Evolutionary conservation across 2,797 vertebrate genomes (phyloP).

Genomic region (Clarias pachynema): DNA sequence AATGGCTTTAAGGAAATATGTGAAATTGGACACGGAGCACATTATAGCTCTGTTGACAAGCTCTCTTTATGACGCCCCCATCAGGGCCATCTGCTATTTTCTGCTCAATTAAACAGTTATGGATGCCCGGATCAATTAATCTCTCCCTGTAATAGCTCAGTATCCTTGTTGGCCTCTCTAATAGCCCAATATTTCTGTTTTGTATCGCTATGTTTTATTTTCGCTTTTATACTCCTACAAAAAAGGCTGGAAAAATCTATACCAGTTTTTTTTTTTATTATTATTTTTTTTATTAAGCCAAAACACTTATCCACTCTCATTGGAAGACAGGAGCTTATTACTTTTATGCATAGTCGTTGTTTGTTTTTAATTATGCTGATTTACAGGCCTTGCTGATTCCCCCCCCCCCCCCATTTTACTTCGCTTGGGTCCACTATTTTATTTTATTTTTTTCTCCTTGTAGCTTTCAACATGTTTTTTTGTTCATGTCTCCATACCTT

Average conservation of each 20-base stretch:
- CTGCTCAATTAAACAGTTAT: constrained; percentile 83
- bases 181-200: constrained; percentile 79
- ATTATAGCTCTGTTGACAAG: constrained; percentile 77
- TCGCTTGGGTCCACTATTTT: no score
- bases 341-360: not conserved
- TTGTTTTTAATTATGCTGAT: constrained; percentile 16
- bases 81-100: constrained; percentile 85
- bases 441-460: no score
- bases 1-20: constrained; percentile 48
- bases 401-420: not conserved
- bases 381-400: not conserved
- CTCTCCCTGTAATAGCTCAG: constrained; percentile 78
- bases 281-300: not conserved
- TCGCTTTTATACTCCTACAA: not conserved
- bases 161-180: constrained; percentile 80
- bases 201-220: constrained; percentile 65
- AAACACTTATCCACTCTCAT: constrained; percentile 2
- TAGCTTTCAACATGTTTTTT: not conserved
- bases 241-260: constrained; percentile 74
- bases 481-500: not conserved
- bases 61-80: constrained; percentile 77
- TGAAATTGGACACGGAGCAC: constrained; percentile 70
- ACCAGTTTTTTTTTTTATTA: constrained; percentile 29
- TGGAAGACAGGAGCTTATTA: not conserved
- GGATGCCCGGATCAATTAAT: constrained; percentile 84